phyloP scores from a whole-genome alignment of 2,888 invertebrate species.

The Parelbella ahira region DNA sequence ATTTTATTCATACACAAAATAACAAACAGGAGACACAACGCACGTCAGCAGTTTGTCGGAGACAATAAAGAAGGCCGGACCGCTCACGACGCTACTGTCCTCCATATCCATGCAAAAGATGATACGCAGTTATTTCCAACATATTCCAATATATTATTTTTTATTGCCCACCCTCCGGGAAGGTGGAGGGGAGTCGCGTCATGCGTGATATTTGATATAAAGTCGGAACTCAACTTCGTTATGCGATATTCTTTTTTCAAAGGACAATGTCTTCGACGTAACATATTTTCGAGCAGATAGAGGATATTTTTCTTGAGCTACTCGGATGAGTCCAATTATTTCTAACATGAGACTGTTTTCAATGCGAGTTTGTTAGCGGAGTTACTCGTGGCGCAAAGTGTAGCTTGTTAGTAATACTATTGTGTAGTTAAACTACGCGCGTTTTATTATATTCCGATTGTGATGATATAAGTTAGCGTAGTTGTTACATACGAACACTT shows the following conservation, averaged over 20 bases:
- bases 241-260: slow-evolving; percentile 78
- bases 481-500: slow-evolving; percentile 1
- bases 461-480: slow-evolving; percentile 17
- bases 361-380: slow-evolving; percentile 59
- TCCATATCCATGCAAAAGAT: slow-evolving; percentile 66
- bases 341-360: slow-evolving; percentile 61
- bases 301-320: slow-evolving; percentile 66
- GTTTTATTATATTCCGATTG: slow-evolving; percentile 24
- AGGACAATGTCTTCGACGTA: slow-evolving; percentile 75
- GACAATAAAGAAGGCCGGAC: slow-evolving; percentile 75
- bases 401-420: slow-evolving; percentile 35
- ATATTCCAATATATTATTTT: slow-evolving; percentile 82
- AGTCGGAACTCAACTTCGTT: slow-evolving; percentile 80
- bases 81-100: slow-evolving; percentile 69
- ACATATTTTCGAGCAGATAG: slow-evolving; percentile 71
- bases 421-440: slow-evolving; percentile 22
- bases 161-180: slow-evolving; percentile 68
- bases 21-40: slow-evolving; percentile 59
- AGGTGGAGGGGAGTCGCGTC: slow-evolving; percentile 60
- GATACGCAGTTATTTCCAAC: slow-evolving; percentile 81
- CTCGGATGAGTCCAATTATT: slow-evolving; percentile 72
- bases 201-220: slow-evolving; percentile 81
- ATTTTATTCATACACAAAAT: slow-evolving; percentile 60
- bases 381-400: slow-evolving; percentile 40
- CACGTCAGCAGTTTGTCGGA: slow-evolving; percentile 65